A percentile compares a stretch with the other conserved stretches of the same genome.
These are phyloP conservation scores for Erythrolamprus reginae DNA, from an alignment of 2,113 vertebrate species.

Conservation along the genomic window DNA sequence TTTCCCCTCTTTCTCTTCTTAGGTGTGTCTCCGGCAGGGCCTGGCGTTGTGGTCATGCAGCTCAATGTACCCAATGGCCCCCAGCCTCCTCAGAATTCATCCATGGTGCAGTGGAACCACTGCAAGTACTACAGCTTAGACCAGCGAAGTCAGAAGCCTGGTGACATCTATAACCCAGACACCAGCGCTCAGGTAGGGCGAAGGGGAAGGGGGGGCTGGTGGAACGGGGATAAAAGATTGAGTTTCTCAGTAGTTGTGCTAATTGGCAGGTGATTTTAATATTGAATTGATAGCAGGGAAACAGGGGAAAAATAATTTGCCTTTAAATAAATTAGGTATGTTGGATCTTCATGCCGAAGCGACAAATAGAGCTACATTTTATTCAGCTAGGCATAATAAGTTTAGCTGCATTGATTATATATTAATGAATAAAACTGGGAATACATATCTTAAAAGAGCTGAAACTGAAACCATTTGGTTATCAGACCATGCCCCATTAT, in stretches of 20 bases:
- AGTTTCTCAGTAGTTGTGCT: background rate
- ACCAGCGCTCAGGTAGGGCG: conserved; percentile 79
- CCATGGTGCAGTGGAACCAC: conserved; percentile 95
- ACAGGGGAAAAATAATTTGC: no score
- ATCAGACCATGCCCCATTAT: no score
- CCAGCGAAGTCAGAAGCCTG: conserved; percentile 89
- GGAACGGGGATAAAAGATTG: background rate
- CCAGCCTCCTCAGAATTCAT: conserved; percentile 82
- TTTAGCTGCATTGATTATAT: no score
- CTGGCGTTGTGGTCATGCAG: conserved; percentile 97
- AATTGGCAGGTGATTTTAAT: no score
- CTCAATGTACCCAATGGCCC: conserved; percentile 90
- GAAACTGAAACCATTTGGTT: no score
- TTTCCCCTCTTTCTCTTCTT: conserved; percentile 27
- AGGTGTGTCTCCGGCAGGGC: conserved; percentile 89
- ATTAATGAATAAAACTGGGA: no score
- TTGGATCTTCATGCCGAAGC: no score
- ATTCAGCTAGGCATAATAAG: no score
- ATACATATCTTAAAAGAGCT: no score
- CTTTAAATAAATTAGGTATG: no score
- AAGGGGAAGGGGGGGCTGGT: background rate
- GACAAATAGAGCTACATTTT: no score
- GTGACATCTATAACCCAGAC: conserved; percentile 87
- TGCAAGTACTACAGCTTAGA: conserved; percentile 98
- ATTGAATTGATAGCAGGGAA: no score